Evolutionary conservation across 2,797 vertebrate species (phyloP).

Genomic region (Lacerta agilis): DNA sequence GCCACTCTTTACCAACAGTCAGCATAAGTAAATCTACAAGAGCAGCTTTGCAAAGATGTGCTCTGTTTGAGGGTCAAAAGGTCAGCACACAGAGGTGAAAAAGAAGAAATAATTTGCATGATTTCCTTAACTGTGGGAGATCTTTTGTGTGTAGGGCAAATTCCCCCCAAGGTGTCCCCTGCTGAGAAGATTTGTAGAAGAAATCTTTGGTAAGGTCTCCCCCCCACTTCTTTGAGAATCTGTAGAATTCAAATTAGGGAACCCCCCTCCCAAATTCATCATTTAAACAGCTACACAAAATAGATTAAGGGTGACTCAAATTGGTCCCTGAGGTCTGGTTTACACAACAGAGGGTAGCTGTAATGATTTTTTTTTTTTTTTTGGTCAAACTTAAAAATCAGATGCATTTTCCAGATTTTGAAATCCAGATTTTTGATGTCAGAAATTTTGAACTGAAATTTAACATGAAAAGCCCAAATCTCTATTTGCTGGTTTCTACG

Average conservation of each 20-base stretch:
- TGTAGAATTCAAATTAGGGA: background rate
- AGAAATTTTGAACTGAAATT: background rate
- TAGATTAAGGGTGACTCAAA: background rate
- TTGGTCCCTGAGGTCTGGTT: background rate
- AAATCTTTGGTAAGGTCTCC: background rate
- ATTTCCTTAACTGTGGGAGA: background rate
- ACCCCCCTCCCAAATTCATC: too few species aligned
- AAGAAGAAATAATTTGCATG: background rate
- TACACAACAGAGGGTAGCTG: background rate
- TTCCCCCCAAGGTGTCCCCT: background rate
- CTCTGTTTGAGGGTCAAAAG: background rate
- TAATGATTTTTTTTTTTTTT: background rate
- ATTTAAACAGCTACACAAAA: background rate
- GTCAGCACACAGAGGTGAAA: background rate
- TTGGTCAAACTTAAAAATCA: background rate
- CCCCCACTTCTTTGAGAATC: background rate
- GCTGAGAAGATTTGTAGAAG: conserved; percentile 5
- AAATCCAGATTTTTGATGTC: background rate
- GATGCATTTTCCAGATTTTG: background rate
- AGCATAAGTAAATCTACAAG: background rate
- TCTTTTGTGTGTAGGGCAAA: background rate
- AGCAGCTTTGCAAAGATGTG: background rate
- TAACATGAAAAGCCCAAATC: background rate
- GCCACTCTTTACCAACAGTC: background rate
- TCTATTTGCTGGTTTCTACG: background rate